A percentile compares a stretch with the other conserved stretches of the same genome.
phyloP scores from a whole-genome alignment of 2,888 invertebrate genomes.

The Diploptera punctata region DNA sequence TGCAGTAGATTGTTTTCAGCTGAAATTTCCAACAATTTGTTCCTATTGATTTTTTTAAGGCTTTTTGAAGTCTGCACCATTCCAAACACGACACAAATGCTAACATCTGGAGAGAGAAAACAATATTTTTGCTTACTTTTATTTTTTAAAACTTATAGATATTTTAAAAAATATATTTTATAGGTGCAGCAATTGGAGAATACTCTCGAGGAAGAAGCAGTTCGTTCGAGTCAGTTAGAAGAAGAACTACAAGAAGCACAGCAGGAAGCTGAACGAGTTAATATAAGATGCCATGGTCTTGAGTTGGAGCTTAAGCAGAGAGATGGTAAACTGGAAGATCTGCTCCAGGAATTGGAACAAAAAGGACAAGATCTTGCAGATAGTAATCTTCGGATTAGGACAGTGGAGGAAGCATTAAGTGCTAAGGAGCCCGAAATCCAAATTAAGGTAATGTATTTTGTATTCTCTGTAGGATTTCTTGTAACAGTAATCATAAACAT shows the following conservation, averaged over 20 bases:
- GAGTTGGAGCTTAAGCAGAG: constrained; percentile 32
- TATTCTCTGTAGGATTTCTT: too few species aligned
- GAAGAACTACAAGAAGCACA: constrained; percentile 15
- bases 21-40: too few species aligned
- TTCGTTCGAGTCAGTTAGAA: constrained; percentile 33
- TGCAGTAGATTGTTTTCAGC: too few species aligned
- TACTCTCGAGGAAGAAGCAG: constrained; percentile 22
- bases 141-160: too few species aligned
- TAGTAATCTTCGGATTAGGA: constrained; percentile 51
- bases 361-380: constrained; percentile 49
- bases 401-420: constrained; percentile 51
- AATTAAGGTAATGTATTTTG: constrained; percentile 42
- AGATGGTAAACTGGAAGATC: constrained; percentile 46
- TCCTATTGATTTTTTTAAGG: too few species aligned
- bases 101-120: too few species aligned
- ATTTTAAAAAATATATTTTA: background rate
- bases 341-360: constrained; percentile 46
- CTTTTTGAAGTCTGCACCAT: too few species aligned
- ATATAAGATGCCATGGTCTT: constrained; percentile 7
- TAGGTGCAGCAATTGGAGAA: constrained; percentile 37
- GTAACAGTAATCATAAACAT: too few species aligned
- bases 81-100: too few species aligned
- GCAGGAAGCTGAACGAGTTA: constrained; percentile 3
- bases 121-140: too few species aligned
- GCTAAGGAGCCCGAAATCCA: constrained; percentile 48